A percentile compares a stretch with the other conserved stretches of the same genome.
Evolutionary conservation across 2,888 invertebrate genomes (phyloP).

Genomic region (Agapostemon virescens): DNA sequence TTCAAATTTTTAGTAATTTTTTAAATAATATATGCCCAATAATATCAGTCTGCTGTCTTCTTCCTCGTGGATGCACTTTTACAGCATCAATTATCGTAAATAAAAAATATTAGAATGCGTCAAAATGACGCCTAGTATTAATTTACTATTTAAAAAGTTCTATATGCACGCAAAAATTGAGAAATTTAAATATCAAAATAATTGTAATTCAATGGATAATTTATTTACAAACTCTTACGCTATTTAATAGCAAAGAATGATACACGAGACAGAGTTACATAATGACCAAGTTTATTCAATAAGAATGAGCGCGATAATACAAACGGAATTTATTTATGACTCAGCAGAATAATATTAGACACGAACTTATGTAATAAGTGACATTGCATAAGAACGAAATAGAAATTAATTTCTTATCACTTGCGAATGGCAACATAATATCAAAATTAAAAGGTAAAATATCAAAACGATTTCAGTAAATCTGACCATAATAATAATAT

Average conservation of each 20-base stretch:
- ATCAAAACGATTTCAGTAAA: background rate
- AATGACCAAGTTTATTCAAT: background rate
- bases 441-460: background rate
- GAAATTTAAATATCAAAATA: background rate
- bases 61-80: too few relatives aligned
- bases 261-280: background rate
- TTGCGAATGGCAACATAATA: background rate
- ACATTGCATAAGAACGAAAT: background rate
- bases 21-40: too few relatives aligned
- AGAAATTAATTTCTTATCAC: background rate
- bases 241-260: background rate
- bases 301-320: background rate
- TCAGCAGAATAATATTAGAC: constrained; percentile 2
- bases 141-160: background rate
- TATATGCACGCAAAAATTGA: background rate
- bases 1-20: too few relatives aligned
- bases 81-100: too few relatives aligned
- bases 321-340: background rate
- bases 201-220: background rate
- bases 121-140: too few relatives aligned
- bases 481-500: background rate
- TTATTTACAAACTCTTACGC: background rate
- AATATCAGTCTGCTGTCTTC: too few relatives aligned
- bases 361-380: background rate
- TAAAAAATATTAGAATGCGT: too few relatives aligned